Conservation (phyloP, 2,888 invertebrate genomes). For the Ramazzottius varieornatus region DNA sequence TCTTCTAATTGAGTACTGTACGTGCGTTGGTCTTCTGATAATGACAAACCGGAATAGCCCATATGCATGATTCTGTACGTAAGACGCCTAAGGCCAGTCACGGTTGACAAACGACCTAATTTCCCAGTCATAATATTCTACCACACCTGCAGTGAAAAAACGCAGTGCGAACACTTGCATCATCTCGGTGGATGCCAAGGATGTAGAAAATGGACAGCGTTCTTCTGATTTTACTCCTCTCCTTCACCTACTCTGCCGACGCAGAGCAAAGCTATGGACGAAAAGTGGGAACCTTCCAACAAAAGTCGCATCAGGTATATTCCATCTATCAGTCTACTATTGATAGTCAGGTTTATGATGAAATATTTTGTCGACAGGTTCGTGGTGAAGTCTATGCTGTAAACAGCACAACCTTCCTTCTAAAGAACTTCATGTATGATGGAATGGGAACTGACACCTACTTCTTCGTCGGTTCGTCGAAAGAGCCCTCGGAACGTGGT, state of each 20-base stretch:
- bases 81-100: too few relatives aligned
- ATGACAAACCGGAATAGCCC: too few relatives aligned
- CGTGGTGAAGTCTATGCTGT: not conserved
- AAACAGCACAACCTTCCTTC: not conserved
- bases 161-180: too few relatives aligned
- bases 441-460: not conserved
- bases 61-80: too few relatives aligned
- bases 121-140: too few relatives aligned
- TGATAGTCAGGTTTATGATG: constrained; percentile 6
- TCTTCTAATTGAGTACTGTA: too few relatives aligned
- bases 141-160: too few relatives aligned
- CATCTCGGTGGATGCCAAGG: too few relatives aligned
- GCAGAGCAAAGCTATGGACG: not conserved
- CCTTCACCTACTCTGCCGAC: not conserved
- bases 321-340: not conserved
- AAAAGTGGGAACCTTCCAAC: not conserved
- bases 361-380: constrained; percentile 5
- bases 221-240: too few relatives aligned
- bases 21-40: too few relatives aligned
- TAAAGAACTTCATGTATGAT: constrained; percentile 2
- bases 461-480: constrained; percentile 2
- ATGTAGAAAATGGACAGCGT: too few relatives aligned
- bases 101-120: too few relatives aligned
- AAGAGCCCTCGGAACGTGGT: constrained; percentile 1
- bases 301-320: constrained; percentile 1